A percentile compares a stretch with the other conserved stretches of the same genome.
Evolutionary conservation across 2,113 vertebrate genomes (phyloP).

Genomic region (Cavia aperea): DNA sequence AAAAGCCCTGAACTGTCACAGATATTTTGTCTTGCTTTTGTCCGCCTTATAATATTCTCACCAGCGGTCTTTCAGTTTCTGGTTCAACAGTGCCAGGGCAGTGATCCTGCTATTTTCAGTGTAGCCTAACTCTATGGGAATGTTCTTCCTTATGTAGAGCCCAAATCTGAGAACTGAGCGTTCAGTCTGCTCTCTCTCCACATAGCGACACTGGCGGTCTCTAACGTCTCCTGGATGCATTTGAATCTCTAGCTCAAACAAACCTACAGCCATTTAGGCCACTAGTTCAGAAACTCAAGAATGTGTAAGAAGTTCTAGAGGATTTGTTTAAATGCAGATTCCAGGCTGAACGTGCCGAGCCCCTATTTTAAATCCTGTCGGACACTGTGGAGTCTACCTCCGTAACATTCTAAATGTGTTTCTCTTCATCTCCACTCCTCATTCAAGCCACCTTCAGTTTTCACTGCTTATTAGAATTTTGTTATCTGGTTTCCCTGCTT

Average conservation of each 20-base stretch:
- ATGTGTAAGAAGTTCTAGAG: background rate
- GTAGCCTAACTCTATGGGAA: background rate
- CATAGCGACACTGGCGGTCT: background rate
- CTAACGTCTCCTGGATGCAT: background rate
- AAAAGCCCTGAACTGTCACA: background rate
- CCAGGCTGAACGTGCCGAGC: background rate
- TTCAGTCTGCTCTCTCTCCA: background rate
- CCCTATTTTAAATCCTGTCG: background rate
- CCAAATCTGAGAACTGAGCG: background rate
- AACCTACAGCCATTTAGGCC: background rate
- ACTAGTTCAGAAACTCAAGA: background rate
- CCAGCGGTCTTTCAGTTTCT: background rate
- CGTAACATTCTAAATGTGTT: background rate
- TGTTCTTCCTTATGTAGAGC: background rate
- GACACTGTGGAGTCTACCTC: background rate
- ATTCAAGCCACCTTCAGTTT: background rate
- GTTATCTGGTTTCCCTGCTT: background rate
- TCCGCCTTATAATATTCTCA: background rate
- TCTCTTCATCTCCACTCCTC: background rate
- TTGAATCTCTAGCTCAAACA: background rate
- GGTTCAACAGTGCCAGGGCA: background rate
- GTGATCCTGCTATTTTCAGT: background rate
- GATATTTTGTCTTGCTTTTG: background rate
- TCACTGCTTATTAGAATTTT: background rate
- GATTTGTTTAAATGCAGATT: background rate